Conservation (phyloP, 2,797 vertebrate genomes). For the Streptopelia turtur region DNA sequence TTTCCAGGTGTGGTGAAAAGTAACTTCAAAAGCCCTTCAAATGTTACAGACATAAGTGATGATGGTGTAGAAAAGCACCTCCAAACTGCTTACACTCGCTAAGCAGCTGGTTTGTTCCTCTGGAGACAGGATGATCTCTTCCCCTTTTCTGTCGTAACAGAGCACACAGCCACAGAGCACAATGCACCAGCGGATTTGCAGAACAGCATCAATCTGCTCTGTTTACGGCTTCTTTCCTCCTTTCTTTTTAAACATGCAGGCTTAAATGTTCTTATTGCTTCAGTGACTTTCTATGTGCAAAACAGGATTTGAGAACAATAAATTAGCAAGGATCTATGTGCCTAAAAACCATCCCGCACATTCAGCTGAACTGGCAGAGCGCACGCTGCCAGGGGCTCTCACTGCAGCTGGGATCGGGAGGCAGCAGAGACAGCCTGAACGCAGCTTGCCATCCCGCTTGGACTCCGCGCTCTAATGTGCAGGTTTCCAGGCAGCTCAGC, state of each 20-base stretch:
- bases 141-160: not conserved
- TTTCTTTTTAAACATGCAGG: slow-evolving; percentile 11
- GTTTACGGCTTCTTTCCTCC: not conserved
- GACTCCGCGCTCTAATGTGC: fast-evolving
- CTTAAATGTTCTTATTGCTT: slow-evolving; percentile 65
- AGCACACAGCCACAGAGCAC: slow-evolving; percentile 8
- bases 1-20: not conserved
- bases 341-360: not conserved
- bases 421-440: not conserved
- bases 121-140: slow-evolving; percentile 39
- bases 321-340: slow-evolving; percentile 17
- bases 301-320: slow-evolving; percentile 55
- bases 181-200: slow-evolving; percentile 51
- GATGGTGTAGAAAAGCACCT: slow-evolving; percentile 8
- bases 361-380: not conserved
- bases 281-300: slow-evolving; percentile 55
- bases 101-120: slow-evolving; percentile 55
- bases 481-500: not conserved
- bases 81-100: not conserved
- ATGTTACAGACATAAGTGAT: not conserved
- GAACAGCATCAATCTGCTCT: slow-evolving; percentile 25
- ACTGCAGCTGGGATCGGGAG: not conserved
- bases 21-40: not conserved
- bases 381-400: not conserved
- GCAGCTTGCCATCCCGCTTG: not conserved